phyloP scores from a whole-genome alignment of 2,113 vertebrate genomes.

The Amblyornis subalaris region DNA sequence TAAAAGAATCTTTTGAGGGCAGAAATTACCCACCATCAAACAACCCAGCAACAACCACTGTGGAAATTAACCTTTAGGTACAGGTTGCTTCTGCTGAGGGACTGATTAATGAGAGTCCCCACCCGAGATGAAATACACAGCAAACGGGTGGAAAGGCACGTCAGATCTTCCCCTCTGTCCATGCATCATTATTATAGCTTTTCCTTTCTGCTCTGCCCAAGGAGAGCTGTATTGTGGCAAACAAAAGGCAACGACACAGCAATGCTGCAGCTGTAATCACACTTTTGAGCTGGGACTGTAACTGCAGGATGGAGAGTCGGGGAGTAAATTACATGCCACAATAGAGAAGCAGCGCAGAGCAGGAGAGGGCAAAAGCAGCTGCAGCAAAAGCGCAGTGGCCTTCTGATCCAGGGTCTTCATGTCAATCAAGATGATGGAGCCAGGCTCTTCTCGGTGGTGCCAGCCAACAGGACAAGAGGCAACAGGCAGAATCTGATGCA shows the following conservation, averaged over 20 bases:
- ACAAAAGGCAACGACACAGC: slow-evolving; percentile 49
- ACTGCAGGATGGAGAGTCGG: not conserved
- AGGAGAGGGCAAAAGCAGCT: not conserved
- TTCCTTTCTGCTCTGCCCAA: slow-evolving; percentile 22
- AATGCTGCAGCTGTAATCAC: slow-evolving; percentile 19
- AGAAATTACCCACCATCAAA: slow-evolving; percentile 53
- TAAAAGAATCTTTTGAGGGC: slow-evolving; percentile 44
- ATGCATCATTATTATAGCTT: slow-evolving; percentile 27
- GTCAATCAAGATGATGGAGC: not conserved
- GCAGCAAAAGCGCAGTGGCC: not conserved
- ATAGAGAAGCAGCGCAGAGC: not conserved
- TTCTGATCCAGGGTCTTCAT: not conserved
- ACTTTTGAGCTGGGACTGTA: not conserved
- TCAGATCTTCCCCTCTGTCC: slow-evolving; percentile 40
- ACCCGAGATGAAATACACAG: slow-evolving; percentile 57
- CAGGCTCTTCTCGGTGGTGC: not conserved
- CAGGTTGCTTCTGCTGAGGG: slow-evolving; percentile 23
- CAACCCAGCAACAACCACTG: slow-evolving; percentile 37
- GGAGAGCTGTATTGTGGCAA: slow-evolving; percentile 54
- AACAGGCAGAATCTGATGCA: not conserved
- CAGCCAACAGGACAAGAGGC: not conserved
- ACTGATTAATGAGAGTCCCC: slow-evolving; percentile 45
- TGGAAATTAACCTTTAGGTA: slow-evolving; percentile 55
- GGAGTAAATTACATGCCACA: slow-evolving; percentile 34
- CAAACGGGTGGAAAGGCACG: slow-evolving; percentile 12